phyloP scores from a whole-genome alignment of 2,797 vertebrate species.

The Schizopygopsis pylzovi region DNA sequence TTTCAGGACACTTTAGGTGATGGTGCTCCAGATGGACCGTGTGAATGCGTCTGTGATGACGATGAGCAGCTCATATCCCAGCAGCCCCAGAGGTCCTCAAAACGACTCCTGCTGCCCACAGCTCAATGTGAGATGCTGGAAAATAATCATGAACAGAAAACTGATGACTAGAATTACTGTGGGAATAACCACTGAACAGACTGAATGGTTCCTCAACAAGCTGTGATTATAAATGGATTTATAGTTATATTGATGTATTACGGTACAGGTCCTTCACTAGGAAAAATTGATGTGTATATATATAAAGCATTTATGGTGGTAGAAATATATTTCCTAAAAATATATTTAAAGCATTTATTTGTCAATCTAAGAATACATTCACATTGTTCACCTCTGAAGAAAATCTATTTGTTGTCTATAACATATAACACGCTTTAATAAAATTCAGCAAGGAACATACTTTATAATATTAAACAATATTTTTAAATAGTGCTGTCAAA shows the following conservation, averaged over 20 bases:
- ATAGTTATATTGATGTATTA: neutral
- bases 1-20: slow-evolving; percentile 76
- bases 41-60: slow-evolving; percentile 84
- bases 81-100: slow-evolving; percentile 83
- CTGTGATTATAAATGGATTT: neutral
- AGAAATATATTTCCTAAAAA: no score
- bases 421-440: no score
- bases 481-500: no score
- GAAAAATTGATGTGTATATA: no score
- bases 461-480: no score
- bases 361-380: no score
- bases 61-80: slow-evolving; percentile 84
- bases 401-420: no score
- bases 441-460: no score
- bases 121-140: slow-evolving; percentile 81
- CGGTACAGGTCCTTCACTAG: neutral
- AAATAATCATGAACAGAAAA: no score
- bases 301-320: no score
- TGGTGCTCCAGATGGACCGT: slow-evolving; percentile 77
- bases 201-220: neutral
- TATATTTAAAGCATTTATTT: no score
- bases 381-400: no score
- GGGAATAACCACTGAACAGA: neutral
- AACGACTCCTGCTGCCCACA: slow-evolving; percentile 87
- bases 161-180: neutral